phyloP scores from a whole-genome alignment of 2,888 invertebrate genomes.

The Hemithea aestivaria region DNA sequence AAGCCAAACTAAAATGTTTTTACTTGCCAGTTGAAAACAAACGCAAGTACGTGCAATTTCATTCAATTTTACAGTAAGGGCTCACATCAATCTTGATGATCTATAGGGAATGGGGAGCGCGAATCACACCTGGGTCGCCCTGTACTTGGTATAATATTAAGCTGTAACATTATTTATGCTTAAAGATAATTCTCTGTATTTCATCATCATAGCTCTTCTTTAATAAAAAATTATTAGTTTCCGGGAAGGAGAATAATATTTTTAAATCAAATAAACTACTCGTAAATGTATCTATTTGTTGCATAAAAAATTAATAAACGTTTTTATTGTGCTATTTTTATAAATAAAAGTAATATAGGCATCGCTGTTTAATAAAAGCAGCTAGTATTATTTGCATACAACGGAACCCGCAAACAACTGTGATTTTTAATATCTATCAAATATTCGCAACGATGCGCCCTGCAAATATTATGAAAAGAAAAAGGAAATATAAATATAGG shows the following conservation, averaged over 20 bases:
- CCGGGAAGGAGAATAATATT: no score
- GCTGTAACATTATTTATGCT: slow-evolving; percentile 18
- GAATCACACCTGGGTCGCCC: slow-evolving; percentile 23
- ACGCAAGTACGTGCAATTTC: slow-evolving; percentile 11
- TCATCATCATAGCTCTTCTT: slow-evolving; percentile 7
- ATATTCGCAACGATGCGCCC: slow-evolving; percentile 31
- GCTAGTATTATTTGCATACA: no score
- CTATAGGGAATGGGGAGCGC: slow-evolving; percentile 21
- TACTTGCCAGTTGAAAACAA: no score
- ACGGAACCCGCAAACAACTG: slow-evolving; percentile 2
- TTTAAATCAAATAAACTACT: no score
- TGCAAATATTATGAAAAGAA: slow-evolving; percentile 32
- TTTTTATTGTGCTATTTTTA: no score
- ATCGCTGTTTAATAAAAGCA: no score
- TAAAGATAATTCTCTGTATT: slow-evolving; percentile 12
- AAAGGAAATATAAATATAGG: slow-evolving; percentile 39
- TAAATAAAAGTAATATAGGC: no score
- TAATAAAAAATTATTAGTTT: not conserved
- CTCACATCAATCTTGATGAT: slow-evolving; percentile 27
- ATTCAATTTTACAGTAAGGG: slow-evolving; percentile 19
- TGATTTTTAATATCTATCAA: slow-evolving; percentile 22
- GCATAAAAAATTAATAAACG: no score
- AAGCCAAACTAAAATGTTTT: no score
- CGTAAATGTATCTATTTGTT: no score
- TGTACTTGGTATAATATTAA: slow-evolving; percentile 17